phyloP scores from a whole-genome alignment of 92 coral and sea anemone species.

The Actinernus sp. region DNA sequence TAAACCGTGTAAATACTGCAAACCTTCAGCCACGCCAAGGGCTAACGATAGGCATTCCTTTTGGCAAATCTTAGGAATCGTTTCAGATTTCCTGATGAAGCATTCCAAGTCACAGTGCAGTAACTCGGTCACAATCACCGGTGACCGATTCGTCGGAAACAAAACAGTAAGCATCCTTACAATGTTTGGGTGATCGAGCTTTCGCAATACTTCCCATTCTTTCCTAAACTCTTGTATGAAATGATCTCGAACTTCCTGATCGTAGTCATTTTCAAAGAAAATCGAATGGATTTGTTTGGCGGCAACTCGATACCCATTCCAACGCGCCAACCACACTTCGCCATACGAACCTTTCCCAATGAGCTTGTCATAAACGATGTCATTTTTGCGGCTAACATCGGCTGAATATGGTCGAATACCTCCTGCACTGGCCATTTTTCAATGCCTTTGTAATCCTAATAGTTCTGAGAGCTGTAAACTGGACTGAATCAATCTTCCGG shows the following conservation, averaged over 20 bases:
- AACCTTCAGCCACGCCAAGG: constrained; percentile 67
- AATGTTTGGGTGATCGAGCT: constrained; percentile 74
- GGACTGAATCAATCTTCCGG: too few relatives aligned
- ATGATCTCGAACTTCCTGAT: constrained; percentile 46
- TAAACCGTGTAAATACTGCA: constrained; percentile 69
- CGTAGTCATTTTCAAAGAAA: constrained; percentile 49
- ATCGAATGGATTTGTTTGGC: constrained; percentile 71
- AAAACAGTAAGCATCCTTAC: constrained; percentile 65
- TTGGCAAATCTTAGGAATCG: constrained; percentile 58
- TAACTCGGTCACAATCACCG: constrained; percentile 76
- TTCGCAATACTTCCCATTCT: constrained; percentile 69
- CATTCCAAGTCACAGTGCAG: constrained; percentile 69
- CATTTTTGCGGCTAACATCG: neutral
- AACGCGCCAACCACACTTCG: constrained; percentile 70
- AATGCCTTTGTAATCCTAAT: too few relatives aligned
- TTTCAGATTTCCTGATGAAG: constrained; percentile 48
- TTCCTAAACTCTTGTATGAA: constrained; percentile 45
- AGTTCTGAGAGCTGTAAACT: too few relatives aligned
- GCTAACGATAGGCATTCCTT: constrained; percentile 43
- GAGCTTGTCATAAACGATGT: neutral
- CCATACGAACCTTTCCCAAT: constrained; percentile 85
- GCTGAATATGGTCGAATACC: neutral
- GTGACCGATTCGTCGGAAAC: constrained; percentile 58
- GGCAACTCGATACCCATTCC: constrained; percentile 71
- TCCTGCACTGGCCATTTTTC: neutral